Base-by-base conservation (phyloP, 2,113 vertebrate genomes). In the Pterocles gutturalis region DNA sequence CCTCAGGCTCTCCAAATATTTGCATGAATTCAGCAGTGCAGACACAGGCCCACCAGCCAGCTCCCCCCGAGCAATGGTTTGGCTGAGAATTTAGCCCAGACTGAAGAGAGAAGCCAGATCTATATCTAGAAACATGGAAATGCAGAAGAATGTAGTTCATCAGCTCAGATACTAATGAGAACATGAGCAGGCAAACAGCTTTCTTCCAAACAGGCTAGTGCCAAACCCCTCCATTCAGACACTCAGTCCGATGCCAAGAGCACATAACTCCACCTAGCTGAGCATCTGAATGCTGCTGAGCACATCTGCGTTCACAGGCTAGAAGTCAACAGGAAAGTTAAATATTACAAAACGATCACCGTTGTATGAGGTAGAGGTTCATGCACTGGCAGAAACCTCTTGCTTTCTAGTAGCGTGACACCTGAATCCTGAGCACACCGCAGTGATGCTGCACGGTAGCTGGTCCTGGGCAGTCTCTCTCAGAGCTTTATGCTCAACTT, bases 141-240 rank as follows among this genome's bases (percentile, higher is more conserved):
- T 72, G 62, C 82, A 77, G 46, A 89, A 90, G 84, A 91, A 91
- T 73, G 73, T 46, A 24, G 31, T 85, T 95, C 73, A 87, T 93
- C 89, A 79, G 87, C 87, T 91, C 81, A 64, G 82, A 89, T 79
- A 84, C 93, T 93, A 93, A 93, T 89, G 73, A 95, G 85, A 87
- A 93, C 66, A 69, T 24, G 71, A 94, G 83, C 71, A 80, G 82
- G 45, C 93, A 95, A 90, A 94, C n/a, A 65, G 78, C 70, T 90
- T 89, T 66, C 46, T 79, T 73, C 82, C 45, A 58, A 84, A 58
- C 31, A 65, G 41, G 15, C 75, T 70, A 45, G 36, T 86, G 85
- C 93, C 84, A 96, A 95, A 93, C 22, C 8, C 14, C 83, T 66
- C 43, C 48, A 8, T 71, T 89, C 93, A 89, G 62, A 81, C 81